Conservation (phyloP, 35 echinoderm and acorn worm species). For the Amphiura filiformis region DNA sequence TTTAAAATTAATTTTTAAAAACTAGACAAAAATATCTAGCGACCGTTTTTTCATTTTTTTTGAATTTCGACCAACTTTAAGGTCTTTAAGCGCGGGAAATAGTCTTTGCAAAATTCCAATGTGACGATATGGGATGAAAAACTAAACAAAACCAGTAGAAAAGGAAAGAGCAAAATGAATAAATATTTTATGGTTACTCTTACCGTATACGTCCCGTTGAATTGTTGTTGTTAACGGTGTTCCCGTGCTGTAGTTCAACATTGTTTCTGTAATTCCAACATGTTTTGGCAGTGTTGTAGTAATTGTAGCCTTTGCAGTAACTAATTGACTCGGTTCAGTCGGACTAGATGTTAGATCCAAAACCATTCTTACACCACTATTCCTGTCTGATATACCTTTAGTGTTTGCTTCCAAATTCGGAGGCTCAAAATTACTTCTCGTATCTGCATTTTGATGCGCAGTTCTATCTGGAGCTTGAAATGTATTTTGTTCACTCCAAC, state of each 20-base stretch:
- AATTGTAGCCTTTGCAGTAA: background rate
- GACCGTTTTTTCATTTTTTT: too few relatives aligned
- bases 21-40: too few relatives aligned
- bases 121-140: too few relatives aligned
- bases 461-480: background rate
- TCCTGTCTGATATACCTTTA: background rate
- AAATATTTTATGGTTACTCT: too few relatives aligned
- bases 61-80: too few relatives aligned
- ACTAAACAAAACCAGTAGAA: too few relatives aligned
- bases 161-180: too few relatives aligned
- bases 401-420: background rate
- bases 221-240: background rate
- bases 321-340: background rate
- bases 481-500: background rate
- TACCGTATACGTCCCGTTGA: background rate
- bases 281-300: background rate
- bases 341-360: background rate
- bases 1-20: too few relatives aligned
- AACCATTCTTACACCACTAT: background rate
- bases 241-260: background rate
- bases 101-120: too few relatives aligned
- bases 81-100: too few relatives aligned
- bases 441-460: background rate
- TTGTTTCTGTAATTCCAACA: background rate
- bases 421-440: too few relatives aligned